Conservation (phyloP, 2,113 vertebrate species). For the Prietella phreatophila region DNA sequence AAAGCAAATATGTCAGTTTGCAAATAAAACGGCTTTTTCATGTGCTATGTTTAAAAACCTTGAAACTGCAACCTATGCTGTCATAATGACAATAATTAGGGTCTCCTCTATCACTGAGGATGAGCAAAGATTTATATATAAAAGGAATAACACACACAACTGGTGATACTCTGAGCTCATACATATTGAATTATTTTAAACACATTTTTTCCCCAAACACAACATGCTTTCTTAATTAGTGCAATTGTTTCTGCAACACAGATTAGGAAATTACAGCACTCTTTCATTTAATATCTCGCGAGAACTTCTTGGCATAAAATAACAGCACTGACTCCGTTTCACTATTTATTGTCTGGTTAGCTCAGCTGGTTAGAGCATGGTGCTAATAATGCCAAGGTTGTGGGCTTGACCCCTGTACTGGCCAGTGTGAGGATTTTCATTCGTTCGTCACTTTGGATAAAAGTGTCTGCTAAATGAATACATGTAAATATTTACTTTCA, state of each 20-base stretch:
- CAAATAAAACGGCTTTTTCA: constrained; percentile 48
- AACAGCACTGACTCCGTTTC: background rate
- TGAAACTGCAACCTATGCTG: constrained; percentile 35
- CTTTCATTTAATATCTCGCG: background rate
- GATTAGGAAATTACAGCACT: background rate
- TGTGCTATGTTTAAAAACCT: constrained; percentile 9
- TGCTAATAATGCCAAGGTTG: no score
- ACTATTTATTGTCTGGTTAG: background rate
- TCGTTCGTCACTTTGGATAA: no score
- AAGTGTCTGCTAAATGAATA: no score
- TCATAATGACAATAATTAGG: constrained; percentile 54
- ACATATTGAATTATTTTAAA: background rate
- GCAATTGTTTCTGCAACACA: background rate
- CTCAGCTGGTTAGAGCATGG: no score
- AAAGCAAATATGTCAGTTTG: constrained; percentile 59
- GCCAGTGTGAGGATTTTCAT: no score
- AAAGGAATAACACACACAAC: background rate
- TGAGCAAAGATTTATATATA: background rate
- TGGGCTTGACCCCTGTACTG: no score
- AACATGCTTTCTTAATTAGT: background rate
- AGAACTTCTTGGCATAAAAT: background rate
- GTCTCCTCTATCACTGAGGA: constrained; percentile 50
- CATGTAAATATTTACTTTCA: background rate
- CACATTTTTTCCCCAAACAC: background rate
- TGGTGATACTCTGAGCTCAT: background rate